phyloP scores from a whole-genome alignment of 2,888 invertebrate species.

The Cotesia congregata region DNA sequence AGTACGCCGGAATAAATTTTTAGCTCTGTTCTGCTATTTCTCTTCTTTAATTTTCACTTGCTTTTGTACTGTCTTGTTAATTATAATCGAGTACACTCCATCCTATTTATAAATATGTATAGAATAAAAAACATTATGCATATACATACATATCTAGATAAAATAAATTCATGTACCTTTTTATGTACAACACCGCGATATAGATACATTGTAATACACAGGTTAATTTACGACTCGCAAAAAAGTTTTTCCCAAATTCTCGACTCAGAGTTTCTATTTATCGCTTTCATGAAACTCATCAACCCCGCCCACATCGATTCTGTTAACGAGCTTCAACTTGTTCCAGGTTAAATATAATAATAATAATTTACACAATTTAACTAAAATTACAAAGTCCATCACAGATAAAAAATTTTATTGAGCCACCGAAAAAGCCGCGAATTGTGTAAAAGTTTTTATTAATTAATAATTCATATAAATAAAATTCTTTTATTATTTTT shows the following conservation, averaged over 20 bases:
- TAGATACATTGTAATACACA: background rate
- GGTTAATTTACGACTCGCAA: constrained; percentile 1
- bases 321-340: constrained; percentile 20
- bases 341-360: background rate
- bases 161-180: background rate
- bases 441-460: no score
- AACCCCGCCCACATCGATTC: constrained; percentile 12
- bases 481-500: no score
- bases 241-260: constrained; percentile 10
- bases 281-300: constrained; percentile 14
- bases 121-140: background rate
- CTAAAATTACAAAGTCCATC: background rate
- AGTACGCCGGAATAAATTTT: background rate
- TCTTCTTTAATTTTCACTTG: background rate
- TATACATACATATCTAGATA: background rate
- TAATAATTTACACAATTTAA: constrained; percentile 1
- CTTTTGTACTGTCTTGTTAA: background rate
- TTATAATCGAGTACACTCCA: background rate
- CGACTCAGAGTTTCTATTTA: constrained; percentile 10
- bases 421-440: no score
- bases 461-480: no score
- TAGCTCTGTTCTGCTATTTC: background rate
- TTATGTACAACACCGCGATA: background rate
- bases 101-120: background rate
- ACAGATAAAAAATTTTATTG: no score